Base-by-base conservation (phyloP, 2,797 vertebrate genomes). In the Carapus acus region DNA sequence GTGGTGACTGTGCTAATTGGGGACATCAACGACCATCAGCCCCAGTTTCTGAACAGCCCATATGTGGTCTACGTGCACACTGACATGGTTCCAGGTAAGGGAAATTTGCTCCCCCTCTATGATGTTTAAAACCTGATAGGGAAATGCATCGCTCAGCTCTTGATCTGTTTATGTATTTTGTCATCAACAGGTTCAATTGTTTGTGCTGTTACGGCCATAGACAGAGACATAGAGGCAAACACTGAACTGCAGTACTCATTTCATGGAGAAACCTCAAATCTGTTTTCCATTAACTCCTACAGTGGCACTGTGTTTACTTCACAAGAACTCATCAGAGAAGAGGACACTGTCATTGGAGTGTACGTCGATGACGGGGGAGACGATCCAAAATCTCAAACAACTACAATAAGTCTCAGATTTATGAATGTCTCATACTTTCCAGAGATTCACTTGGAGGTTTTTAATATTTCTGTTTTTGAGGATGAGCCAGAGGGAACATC, bases 21-120 rank as follows among this genome's bases (percentile, higher is more conserved):
- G 19, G 89, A 90, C 60, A 65, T 86, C 43, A 90, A 90, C 27
- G 88, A 90, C 71, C 66, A 88, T 56, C 60, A 71, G 65, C 89
- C 89, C 1, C 74, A 83, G 57, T 88, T 90, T 67, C 62, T 83
- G 47, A 78, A 89, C 73, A 79, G 81, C 52, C 88, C 86, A 7
- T 90, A 88, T 65, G 83, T 89, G 56, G 85, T 87, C 17, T 83
- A 89, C 60, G 76, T 89, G 41, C 80, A 86, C 37, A 44, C 44
- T 8, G 59, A 78, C 24, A 46, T 84, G 50, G 36, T 51, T 39
- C 70, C 83, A 82, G 88, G 89, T 85, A 19, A 74, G 57, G 24
- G 23, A 14, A n/a, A n/a, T n/a, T n/a, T n/a, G n/a, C n/a, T n/a
- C n/a, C n/a, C n/a, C n/a, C n/a, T n/a, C n/a, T n/a, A n/a, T n/a